Evolutionary conservation across 2,113 vertebrate species (phyloP).

Genomic region (Sclerurus mexicanus): DNA sequence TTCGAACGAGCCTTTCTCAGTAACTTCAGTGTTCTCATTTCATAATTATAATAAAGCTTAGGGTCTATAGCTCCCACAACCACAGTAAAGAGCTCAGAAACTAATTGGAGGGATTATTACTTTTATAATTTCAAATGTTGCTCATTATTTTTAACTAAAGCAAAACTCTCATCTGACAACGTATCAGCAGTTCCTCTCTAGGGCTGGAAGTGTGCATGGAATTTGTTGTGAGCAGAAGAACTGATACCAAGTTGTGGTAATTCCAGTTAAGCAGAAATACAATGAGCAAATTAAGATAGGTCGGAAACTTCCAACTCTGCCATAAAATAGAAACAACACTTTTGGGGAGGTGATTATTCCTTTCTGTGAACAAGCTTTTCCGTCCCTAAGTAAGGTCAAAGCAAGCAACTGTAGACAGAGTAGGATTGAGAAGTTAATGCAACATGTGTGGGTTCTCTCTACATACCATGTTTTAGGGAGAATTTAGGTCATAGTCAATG

Average conservation of each 20-base stretch:
- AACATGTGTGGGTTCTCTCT: neutral
- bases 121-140: neutral
- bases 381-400: neutral
- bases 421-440: neutral
- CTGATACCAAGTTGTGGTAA: neutral
- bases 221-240: neutral
- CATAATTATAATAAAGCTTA: neutral
- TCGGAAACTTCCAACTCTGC: neutral
- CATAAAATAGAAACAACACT: neutral
- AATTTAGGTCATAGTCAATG: slow-evolving; percentile 11
- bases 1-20: neutral
- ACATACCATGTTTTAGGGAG: neutral
- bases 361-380: neutral
- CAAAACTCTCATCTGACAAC: neutral
- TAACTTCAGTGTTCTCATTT: neutral
- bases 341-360: neutral
- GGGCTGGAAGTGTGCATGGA: neutral
- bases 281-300: neutral
- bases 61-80: neutral
- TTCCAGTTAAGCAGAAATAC: neutral
- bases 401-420: neutral
- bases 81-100: neutral
- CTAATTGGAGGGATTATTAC: neutral
- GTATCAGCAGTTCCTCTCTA: neutral
- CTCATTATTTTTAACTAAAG: neutral